A percentile compares a stretch with the other conserved stretches of the same genome.
phyloP scores from a whole-genome alignment of 2,888 invertebrate genomes.

The Marronus borbonicus region DNA sequence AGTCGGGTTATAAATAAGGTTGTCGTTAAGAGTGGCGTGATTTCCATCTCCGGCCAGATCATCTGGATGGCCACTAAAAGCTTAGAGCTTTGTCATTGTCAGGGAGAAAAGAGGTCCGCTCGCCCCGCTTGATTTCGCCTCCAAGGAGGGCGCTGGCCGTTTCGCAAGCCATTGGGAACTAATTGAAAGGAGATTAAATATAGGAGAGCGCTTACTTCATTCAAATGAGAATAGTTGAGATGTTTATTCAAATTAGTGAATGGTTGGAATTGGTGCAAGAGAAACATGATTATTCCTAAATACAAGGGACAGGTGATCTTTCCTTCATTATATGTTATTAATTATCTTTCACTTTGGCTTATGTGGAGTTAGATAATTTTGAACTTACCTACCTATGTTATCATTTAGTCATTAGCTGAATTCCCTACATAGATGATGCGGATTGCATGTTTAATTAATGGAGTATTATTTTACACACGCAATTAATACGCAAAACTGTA shows the following conservation, averaged over 20 bases:
- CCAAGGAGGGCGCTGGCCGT: constrained; percentile 1
- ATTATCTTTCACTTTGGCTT: no score
- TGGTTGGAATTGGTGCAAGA: neutral
- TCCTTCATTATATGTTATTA: no score
- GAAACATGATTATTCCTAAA: neutral
- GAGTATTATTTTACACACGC: no score
- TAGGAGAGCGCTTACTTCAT: neutral
- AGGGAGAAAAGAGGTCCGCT: constrained; percentile 9
- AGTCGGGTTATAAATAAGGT: constrained; percentile 41
- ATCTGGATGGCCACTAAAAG: constrained; percentile 43
- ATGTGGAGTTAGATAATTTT: no score
- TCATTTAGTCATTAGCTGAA: no score
- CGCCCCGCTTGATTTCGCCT: constrained; percentile 15
- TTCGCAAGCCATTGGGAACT: constrained; percentile 7
- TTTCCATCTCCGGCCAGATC: constrained; percentile 47
- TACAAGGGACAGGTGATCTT: no score
- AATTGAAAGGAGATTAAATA: constrained; percentile 8
- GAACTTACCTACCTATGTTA: no score
- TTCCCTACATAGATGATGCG: no score
- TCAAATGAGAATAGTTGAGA: neutral
- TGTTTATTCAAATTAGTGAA: neutral
- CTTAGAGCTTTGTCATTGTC: constrained; percentile 41
- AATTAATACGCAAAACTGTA: no score
- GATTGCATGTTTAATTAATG: no score
- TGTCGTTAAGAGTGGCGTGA: constrained; percentile 46